These are phyloP conservation scores for Tineola bisselliella DNA, from an alignment of 2,888 invertebrate species.

Conservation along the genomic window DNA sequence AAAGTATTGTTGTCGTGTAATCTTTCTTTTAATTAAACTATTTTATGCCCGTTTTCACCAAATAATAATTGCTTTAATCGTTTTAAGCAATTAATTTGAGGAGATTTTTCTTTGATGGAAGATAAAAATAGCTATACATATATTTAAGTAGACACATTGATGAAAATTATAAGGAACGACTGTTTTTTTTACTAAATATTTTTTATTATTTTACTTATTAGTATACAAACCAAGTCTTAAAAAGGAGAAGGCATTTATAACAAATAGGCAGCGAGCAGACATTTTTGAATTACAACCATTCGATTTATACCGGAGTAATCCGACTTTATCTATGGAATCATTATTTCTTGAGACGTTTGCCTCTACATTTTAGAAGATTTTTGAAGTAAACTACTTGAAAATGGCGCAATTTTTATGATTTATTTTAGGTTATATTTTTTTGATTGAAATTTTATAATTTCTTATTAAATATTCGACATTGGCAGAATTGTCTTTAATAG, in stretches of 20 bases:
- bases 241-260: neutral
- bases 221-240: constrained; percentile 1
- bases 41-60: neutral
- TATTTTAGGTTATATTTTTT: neutral
- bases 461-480: too few relatives aligned
- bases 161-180: neutral
- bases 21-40: neutral
- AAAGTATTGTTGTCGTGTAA: neutral
- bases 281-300: constrained; percentile 6
- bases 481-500: too few relatives aligned
- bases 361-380: neutral
- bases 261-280: neutral
- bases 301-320: constrained; percentile 1
- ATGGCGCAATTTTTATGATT: neutral
- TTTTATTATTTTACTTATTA: neutral
- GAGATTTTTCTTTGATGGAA: too few relatives aligned
- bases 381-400: neutral
- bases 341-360: neutral
- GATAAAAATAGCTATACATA: too few relatives aligned
- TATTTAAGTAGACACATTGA: neutral
- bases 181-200: too few relatives aligned
- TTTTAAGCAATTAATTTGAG: too few relatives aligned
- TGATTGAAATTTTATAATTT: neutral
- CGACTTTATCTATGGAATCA: neutral
- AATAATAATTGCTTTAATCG: too few relatives aligned